These are phyloP conservation scores for Myxocyprinus asiaticus DNA, from an alignment of 2,113 vertebrate species.

Conservation along the genomic window DNA sequence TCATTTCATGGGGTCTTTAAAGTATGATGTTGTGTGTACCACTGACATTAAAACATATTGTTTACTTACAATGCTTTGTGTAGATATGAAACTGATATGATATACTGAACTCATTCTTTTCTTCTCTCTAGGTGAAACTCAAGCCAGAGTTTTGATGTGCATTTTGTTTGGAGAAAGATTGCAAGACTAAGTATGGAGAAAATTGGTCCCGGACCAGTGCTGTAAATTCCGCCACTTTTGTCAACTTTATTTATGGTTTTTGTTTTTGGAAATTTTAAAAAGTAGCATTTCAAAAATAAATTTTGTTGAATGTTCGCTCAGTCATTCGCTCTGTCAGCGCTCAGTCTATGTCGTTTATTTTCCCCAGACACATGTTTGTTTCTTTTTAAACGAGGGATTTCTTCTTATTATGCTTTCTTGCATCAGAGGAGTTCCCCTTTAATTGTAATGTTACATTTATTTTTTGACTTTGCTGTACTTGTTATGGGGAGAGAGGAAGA, in stretches of 20 bases:
- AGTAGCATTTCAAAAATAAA: slow-evolving; percentile 68
- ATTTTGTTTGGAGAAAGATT: slow-evolving; percentile 56
- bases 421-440: slow-evolving; percentile 73
- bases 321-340: too few relatives aligned
- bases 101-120: not conserved
- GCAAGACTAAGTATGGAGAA: slow-evolving; percentile 54
- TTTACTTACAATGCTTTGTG: too few relatives aligned
- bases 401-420: slow-evolving; percentile 66
- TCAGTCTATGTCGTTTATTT: slow-evolving; percentile 65
- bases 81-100: too few relatives aligned
- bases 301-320: slow-evolving; percentile 81
- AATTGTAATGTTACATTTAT: slow-evolving; percentile 53
- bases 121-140: slow-evolving; percentile 57
- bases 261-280: slow-evolving; percentile 78
- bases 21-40: too few relatives aligned
- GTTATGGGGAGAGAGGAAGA: slow-evolving; percentile 53
- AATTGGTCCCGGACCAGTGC: slow-evolving; percentile 79
- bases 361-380: not conserved
- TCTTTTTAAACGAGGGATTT: slow-evolving; percentile 63
- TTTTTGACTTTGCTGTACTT: slow-evolving; percentile 42
- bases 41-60: too few relatives aligned
- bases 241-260: slow-evolving; percentile 92
- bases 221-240: slow-evolving; percentile 86
- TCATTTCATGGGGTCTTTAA: too few relatives aligned
- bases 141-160: slow-evolving; percentile 57